These are phyloP conservation scores for Thumatha senex DNA, from an alignment of 2,888 invertebrate species.

Conservation along the genomic window DNA sequence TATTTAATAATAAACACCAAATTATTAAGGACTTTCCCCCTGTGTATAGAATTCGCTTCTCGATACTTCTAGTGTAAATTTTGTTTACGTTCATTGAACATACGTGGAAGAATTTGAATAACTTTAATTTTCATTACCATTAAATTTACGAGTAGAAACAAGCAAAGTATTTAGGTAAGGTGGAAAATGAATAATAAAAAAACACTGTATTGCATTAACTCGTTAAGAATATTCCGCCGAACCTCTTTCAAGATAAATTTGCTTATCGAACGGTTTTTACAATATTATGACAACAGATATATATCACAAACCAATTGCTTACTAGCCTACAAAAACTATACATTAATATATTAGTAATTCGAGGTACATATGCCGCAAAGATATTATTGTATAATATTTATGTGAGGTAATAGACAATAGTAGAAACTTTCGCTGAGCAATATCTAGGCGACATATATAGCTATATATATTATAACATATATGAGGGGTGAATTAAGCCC, in stretches of 20 bases:
- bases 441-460: slow-evolving; percentile 41
- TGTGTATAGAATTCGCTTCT: too few species aligned
- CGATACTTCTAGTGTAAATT: too few species aligned
- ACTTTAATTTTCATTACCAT: background rate
- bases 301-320: slow-evolving; percentile 44
- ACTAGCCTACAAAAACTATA: slow-evolving; percentile 46
- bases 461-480: slow-evolving; percentile 40
- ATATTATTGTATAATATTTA: slow-evolving; percentile 13
- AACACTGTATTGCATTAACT: background rate
- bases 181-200: background rate
- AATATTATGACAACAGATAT: slow-evolving; percentile 9
- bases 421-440: slow-evolving; percentile 13
- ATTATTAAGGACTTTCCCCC: too few species aligned
- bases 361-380: slow-evolving; percentile 44
- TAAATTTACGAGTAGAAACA: background rate
- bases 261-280: background rate
- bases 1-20: too few species aligned
- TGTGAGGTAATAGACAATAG: slow-evolving; percentile 14
- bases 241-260: background rate
- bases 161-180: too few species aligned
- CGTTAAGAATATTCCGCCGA: background rate
- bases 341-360: slow-evolving; percentile 57
- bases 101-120: too few species aligned
- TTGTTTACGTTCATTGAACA: too few species aligned
- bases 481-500: slow-evolving; percentile 35